A percentile compares a stretch with the other conserved stretches of the same genome.
These are phyloP conservation scores for Cheilosia grossa DNA, from an alignment of 2,888 invertebrate species.

Conservation along the genomic window DNA sequence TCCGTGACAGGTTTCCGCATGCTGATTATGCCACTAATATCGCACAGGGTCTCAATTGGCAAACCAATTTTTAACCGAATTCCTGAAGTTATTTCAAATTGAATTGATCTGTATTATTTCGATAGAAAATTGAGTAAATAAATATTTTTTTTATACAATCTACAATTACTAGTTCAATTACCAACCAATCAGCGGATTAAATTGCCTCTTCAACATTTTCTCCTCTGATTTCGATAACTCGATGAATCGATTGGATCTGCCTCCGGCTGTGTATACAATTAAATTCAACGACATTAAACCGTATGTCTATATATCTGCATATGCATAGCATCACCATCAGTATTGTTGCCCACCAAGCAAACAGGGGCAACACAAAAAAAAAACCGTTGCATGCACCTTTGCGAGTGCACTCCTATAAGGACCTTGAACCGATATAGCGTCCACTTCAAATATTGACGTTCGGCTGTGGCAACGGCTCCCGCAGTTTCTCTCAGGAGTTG, in stretches of 20 bases:
- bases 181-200: neutral
- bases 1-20: too few relatives aligned
- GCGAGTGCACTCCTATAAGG: constrained; percentile 15
- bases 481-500: neutral
- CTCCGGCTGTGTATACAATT: constrained; percentile 35
- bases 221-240: constrained; percentile 29
- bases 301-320: constrained; percentile 4
- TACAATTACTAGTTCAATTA: too few relatives aligned
- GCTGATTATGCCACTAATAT: too few relatives aligned
- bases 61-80: too few relatives aligned
- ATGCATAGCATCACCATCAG: neutral
- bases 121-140: too few relatives aligned
- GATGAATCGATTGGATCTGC: constrained; percentile 42
- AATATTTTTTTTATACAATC: too few relatives aligned
- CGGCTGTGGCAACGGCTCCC: neutral
- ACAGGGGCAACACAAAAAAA: neutral
- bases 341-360: too few relatives aligned
- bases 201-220: constrained; percentile 30
- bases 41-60: too few relatives aligned
- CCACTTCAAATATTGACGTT: neutral
- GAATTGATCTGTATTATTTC: too few relatives aligned
- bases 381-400: neutral
- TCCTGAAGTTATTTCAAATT: too few relatives aligned
- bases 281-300: constrained; percentile 48
- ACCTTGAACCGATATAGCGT: constrained; percentile 7